A percentile compares a stretch with the other conserved stretches of the same genome.
These are phyloP conservation scores for Mythimna albipuncta DNA, from an alignment of 2,888 invertebrate genomes.

Conservation along the genomic window DNA sequence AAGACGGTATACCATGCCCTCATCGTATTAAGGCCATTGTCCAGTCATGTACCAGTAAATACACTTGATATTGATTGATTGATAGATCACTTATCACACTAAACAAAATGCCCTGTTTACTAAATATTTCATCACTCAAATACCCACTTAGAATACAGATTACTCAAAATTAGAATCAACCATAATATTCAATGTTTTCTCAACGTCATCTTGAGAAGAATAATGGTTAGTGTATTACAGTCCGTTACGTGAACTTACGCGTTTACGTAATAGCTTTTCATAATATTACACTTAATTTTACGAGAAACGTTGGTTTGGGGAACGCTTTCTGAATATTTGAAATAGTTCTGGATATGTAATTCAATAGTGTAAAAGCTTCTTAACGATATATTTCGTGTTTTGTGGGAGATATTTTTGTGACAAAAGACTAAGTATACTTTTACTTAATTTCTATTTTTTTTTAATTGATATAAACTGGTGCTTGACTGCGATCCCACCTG, in stretches of 20 bases:
- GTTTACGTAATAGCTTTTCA: conserved; percentile 22
- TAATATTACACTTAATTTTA: conserved; percentile 32
- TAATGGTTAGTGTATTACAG: conserved; percentile 33
- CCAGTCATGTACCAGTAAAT: conserved; percentile 7
- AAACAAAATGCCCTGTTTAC: conserved; percentile 32
- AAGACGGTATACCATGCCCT: neutral
- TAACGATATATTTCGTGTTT: neutral
- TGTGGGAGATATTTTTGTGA: neutral
- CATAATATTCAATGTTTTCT: conserved; percentile 16
- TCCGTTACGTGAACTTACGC: conserved; percentile 25
- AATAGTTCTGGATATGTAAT: conserved; percentile 16
- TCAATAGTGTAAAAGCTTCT: neutral
- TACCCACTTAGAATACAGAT: conserved; percentile 15
- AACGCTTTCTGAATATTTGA: conserved; percentile 33
- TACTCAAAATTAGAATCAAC: conserved; percentile 28
- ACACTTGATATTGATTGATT: conserved; percentile 33
- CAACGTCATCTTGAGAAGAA: conserved; percentile 26
- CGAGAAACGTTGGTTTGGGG: conserved; percentile 11
- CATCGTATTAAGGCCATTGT: conserved; percentile 25
- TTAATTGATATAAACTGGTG: no score
- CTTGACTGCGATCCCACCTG: no score
- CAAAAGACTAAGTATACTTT: neutral
- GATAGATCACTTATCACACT: conserved; percentile 37
- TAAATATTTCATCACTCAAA: conserved; percentile 46
- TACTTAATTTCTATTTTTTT: no score